Conservation (phyloP, 2,888 invertebrate genomes). For the Lithosia quadra region DNA sequence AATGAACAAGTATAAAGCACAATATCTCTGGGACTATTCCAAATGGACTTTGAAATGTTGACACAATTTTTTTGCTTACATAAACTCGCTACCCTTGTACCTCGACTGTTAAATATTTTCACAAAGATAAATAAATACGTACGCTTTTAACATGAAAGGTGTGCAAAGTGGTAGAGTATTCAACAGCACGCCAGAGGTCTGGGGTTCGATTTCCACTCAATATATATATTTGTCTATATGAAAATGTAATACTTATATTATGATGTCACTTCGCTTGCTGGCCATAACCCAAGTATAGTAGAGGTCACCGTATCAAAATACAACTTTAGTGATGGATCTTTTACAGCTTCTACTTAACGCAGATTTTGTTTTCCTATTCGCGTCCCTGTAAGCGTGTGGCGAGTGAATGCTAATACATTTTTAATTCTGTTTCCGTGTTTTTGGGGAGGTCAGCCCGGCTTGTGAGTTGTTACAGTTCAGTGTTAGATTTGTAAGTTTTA, state of each 20-base stretch:
- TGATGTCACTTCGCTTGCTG: no score
- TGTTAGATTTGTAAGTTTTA: no score
- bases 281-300: no score
- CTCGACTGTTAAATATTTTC: not conserved
- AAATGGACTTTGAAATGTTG: slow-evolving; percentile 67
- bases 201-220: not conserved
- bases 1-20: slow-evolving; percentile 72
- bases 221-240: not conserved
- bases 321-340: no score
- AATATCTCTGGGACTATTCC: slow-evolving; percentile 62
- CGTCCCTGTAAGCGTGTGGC: not conserved
- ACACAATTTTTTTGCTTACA: slow-evolving; percentile 54
- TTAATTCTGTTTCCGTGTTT: not conserved
- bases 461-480: not conserved
- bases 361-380: not conserved
- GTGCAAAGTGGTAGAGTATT: not conserved
- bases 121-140: not conserved
- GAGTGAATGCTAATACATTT: not conserved
- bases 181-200: not conserved
- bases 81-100: slow-evolving; percentile 11
- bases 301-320: no score
- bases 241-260: no score
- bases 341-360: no score
- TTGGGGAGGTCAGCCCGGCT: no score
- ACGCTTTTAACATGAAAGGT: not conserved